Evolutionary conservation across 2,113 vertebrate species (phyloP).

Genomic region (Xiphophorus maculatus): DNA sequence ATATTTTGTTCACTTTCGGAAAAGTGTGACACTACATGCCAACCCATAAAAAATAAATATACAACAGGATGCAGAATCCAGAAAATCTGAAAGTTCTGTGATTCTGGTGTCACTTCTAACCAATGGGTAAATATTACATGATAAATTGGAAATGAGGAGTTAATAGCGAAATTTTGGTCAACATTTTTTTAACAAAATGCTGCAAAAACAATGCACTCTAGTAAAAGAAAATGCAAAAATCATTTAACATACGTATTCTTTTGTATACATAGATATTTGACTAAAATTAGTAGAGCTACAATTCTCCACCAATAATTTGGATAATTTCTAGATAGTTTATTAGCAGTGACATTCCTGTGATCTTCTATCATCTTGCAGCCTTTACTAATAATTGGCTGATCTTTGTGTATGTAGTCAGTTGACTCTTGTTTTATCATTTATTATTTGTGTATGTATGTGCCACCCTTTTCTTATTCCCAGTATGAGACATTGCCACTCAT

Average conservation of each 20-base stretch:
- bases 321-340: too few species aligned
- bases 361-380: too few species aligned
- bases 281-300: too few species aligned
- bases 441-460: background rate
- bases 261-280: too few species aligned
- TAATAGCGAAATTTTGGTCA: too few species aligned
- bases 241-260: too few species aligned
- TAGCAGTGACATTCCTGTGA: too few species aligned
- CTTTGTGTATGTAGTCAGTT: background rate
- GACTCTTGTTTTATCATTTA: background rate
- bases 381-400: background rate
- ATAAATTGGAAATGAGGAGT: background rate
- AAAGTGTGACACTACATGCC: background rate
- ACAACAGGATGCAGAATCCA: background rate
- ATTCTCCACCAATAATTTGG: too few species aligned
- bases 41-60: background rate
- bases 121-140: constrained; percentile 25
- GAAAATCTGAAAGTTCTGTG: background rate
- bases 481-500: constrained; percentile 7
- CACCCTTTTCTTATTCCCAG: too few species aligned
- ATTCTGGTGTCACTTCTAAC: constrained; percentile 19
- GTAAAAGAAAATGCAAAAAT: too few species aligned
- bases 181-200: too few species aligned
- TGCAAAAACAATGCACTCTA: too few species aligned
- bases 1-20: background rate